Evolutionary conservation across 2,888 invertebrate species (phyloP), one percentile per base, ranked within the genome.

Genomic region (Anodontia alba): DNA sequence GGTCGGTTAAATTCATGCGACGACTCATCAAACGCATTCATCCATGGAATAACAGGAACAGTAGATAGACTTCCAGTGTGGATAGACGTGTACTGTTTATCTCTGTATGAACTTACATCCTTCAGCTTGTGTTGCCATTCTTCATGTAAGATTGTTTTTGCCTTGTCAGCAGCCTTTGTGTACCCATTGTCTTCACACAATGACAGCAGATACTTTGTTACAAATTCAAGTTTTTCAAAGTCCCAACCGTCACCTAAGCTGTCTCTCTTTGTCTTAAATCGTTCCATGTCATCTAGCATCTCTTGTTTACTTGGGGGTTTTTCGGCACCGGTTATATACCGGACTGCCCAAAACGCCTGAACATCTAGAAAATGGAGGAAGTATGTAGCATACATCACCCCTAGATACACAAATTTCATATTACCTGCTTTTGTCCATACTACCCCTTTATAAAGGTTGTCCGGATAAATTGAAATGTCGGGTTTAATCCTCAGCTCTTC

Each of bases 401-500:
- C 76, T 3, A 76, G 29, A 42, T 62, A 76, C 15, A 76, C 33
- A 7, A 76, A 33, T 31, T 76, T 76, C 7, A 17, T 43, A 17
- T 76, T 54, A 7, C 70, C 76, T 23, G n/a, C 43, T 26, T 42
- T 31, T 10, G 42, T 54, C 26, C 69, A 76, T 5, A 76, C 20
- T 15, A 43, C 31, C 12, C 43, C 70, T 36, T 76, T 76, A 62
- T 76, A 76, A 2, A 76, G 62, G 15, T 33, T 33, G 2, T 10
- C 20, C 0, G 70, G 70, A 54, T 70, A 76, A 2, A 62, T 23
- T 0, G 70, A 29, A 5, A 70, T 70, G 1, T 76, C 46, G 33
- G 54, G 57, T 0, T 38, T 17, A 29, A 76, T 57, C 26, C 76
- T 57, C 7, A 76, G 46, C 15, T 62, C 23, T 0, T 38, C 57